Conservation (phyloP, 2,888 invertebrate species). For the Euzophera pinguis region DNA sequence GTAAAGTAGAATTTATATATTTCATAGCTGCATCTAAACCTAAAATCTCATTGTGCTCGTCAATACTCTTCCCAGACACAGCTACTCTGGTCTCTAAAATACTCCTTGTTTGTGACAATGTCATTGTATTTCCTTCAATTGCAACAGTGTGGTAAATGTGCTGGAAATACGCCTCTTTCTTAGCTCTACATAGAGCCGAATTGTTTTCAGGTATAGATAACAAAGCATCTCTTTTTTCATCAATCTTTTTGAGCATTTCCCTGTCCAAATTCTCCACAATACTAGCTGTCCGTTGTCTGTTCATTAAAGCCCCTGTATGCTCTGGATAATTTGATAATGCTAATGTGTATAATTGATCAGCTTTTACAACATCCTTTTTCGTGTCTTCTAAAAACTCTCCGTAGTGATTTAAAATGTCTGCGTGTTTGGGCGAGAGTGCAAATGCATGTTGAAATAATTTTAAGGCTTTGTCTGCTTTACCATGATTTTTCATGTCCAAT, state of each 20-base stretch:
- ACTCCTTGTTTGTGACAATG: constrained; percentile 92
- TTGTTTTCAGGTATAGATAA: constrained; percentile 89
- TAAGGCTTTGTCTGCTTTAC: constrained; percentile 91
- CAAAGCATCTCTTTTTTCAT: constrained; percentile 90
- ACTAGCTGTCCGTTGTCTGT: constrained; percentile 91
- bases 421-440: constrained; percentile 93
- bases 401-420: constrained; percentile 94
- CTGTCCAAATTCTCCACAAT: constrained; percentile 95
- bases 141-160: constrained; percentile 98
- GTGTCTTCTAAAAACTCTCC: constrained; percentile 95
- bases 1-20: constrained; percentile 90
- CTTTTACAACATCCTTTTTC: constrained; percentile 90
- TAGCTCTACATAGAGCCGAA: constrained; percentile 90
- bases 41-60: constrained; percentile 98
- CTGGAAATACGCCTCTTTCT: constrained; percentile 96
- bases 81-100: constrained; percentile 90
- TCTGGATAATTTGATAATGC: constrained; percentile 91
- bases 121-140: constrained; percentile 98
- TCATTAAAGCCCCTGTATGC: constrained; percentile 88
- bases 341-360: constrained; percentile 93
- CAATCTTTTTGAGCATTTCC: constrained; percentile 87
- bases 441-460: constrained; percentile 94
- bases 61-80: constrained; percentile 93
- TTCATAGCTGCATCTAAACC: constrained; percentile 97
- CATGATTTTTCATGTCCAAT: constrained; percentile 88